Percentiles rank a stretch among this genome's conserved stretches.
phyloP scores from a whole-genome alignment of 64 coral and sea anemone species.

The Montipora foliosa region DNA sequence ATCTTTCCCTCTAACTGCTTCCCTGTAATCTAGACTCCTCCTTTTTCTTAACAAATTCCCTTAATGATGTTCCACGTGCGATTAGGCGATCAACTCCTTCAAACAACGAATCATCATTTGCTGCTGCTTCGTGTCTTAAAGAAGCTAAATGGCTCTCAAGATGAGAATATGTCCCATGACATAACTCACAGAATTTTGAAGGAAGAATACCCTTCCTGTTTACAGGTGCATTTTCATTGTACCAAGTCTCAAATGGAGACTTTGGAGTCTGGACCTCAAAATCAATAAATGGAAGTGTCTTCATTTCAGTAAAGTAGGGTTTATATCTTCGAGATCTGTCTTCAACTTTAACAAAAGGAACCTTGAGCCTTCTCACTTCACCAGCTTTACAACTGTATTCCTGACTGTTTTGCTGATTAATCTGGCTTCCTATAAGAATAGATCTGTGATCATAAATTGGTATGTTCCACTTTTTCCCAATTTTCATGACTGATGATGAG shows the following conservation, averaged over 20 bases:
- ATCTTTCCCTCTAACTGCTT: not conserved
- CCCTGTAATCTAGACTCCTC: not conserved
- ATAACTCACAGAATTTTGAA: not conserved
- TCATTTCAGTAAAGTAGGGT: slow-evolving; percentile 33
- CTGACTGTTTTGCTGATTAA: not conserved
- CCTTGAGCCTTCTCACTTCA: not conserved
- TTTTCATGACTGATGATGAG: not conserved
- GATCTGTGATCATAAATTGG: not conserved
- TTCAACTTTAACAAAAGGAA: slow-evolving; percentile 47
- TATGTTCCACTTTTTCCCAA: not conserved
- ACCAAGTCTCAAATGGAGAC: not conserved
- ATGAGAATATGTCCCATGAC: not conserved
- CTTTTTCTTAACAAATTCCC: not conserved
- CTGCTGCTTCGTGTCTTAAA: not conserved
- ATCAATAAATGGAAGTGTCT: not conserved
- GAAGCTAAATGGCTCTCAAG: not conserved
- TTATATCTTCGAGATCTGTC: slow-evolving; percentile 15
- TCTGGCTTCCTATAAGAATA: not conserved
- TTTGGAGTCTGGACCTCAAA: slow-evolving; percentile 1
- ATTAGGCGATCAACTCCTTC: not conserved
- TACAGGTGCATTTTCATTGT: not conserved
- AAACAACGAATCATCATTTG: not conserved
- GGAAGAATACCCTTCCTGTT: not conserved
- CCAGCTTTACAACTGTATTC: not conserved
- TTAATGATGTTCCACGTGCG: not conserved